phyloP scores from a whole-genome alignment of 35 echinoderm and acorn worm species.

The Heliocidaris erythrogramma region DNA sequence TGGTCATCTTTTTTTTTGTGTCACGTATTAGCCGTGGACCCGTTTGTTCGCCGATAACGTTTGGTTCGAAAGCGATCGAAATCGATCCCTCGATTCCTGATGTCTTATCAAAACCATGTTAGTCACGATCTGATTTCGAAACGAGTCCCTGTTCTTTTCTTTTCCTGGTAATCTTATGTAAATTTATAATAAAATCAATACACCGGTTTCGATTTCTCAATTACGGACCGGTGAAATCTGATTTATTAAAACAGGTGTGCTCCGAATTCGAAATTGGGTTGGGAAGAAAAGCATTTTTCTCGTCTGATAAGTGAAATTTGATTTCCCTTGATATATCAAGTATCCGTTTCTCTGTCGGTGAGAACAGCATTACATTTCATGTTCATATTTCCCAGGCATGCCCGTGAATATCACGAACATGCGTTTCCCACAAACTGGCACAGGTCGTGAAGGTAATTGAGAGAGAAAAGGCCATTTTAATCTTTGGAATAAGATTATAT shows the following conservation, averaged over 20 bases:
- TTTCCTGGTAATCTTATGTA: neutral
- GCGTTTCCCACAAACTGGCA: no score
- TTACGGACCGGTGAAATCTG: slow-evolving; percentile 8
- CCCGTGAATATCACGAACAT: neutral
- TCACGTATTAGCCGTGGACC: neutral
- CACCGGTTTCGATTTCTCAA: slow-evolving; percentile 29
- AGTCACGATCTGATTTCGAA: neutral
- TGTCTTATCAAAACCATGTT: neutral
- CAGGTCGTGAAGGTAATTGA: no score
- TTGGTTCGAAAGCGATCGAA: neutral
- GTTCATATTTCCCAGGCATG: neutral
- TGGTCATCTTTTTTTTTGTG: neutral
- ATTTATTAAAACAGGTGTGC: slow-evolving; percentile 33
- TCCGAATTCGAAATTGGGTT: neutral
- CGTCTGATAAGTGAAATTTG: neutral
- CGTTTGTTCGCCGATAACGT: neutral
- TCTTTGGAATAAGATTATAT: no score
- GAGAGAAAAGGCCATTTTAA: no score
- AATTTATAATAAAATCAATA: slow-evolving; percentile 23
- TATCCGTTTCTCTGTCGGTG: neutral
- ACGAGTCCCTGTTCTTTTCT: neutral
- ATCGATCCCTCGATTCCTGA: neutral
- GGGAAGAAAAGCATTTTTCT: neutral
- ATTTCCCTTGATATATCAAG: neutral
- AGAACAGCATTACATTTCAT: neutral